These are phyloP conservation scores for Petrocephalus zakoni DNA, from an alignment of 2,113 vertebrate genomes.

Conservation along the genomic window DNA sequence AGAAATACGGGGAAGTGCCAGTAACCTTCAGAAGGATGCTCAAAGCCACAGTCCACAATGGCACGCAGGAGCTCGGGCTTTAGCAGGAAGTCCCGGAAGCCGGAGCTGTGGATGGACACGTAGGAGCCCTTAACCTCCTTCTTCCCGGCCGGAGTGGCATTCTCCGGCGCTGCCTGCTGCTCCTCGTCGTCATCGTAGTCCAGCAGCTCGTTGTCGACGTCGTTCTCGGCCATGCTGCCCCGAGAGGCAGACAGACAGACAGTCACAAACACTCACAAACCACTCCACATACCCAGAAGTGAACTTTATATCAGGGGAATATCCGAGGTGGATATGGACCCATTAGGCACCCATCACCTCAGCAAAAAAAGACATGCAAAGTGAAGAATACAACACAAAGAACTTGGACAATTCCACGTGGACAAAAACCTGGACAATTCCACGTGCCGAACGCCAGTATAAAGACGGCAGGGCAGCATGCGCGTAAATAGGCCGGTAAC, in stretches of 20 bases:
- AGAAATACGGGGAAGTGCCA: not conserved
- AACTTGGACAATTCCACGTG: not conserved
- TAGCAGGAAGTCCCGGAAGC: slow-evolving; percentile 80
- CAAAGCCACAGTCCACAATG: slow-evolving; percentile 82
- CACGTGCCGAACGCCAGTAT: not conserved
- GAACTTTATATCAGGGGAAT: not conserved
- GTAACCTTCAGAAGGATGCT: slow-evolving; percentile 80
- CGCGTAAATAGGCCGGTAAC: too few relatives aligned
- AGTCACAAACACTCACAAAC: too few relatives aligned
- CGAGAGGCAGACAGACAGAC: not conserved
- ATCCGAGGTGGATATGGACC: not conserved
- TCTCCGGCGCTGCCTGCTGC: slow-evolving; percentile 65
- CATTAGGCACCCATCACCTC: not conserved
- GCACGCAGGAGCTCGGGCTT: slow-evolving; percentile 79
- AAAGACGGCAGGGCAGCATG: not conserved
- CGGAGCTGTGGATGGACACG: slow-evolving; percentile 83
- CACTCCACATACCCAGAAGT: not conserved
- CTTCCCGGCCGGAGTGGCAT: slow-evolving; percentile 53
- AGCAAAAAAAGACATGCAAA: not conserved
- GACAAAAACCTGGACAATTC: not conserved
- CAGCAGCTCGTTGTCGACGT: slow-evolving; percentile 77
- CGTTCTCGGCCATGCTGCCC: slow-evolving; percentile 70
- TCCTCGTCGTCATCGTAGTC: slow-evolving; percentile 83
- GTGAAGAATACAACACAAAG: too few relatives aligned
- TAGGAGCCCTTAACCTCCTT: slow-evolving; percentile 83